Conservation (phyloP, 2,888 invertebrate genomes). For the Tanypteryx hageni region DNA sequence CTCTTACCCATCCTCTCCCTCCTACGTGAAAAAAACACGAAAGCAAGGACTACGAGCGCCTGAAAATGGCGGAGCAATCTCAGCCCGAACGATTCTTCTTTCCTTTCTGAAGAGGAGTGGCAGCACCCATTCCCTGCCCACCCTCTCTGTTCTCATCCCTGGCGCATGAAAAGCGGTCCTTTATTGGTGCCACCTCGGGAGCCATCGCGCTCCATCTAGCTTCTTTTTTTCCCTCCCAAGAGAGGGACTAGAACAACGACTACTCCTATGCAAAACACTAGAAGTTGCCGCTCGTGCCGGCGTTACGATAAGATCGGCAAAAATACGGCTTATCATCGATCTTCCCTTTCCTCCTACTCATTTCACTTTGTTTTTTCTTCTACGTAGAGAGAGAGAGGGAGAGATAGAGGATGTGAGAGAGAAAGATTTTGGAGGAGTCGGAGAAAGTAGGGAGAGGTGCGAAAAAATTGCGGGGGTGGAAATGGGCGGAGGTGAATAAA, state of each 20-base stretch:
- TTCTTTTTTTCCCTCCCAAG: not conserved
- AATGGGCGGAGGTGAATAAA: not conserved
- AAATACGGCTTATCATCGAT: constrained; percentile 32
- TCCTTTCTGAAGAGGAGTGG: not conserved
- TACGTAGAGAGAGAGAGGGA: constrained; percentile 17
- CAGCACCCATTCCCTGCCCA: not conserved
- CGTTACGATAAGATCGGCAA: not conserved
- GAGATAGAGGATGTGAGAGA: not conserved
- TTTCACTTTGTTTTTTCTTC: not conserved
- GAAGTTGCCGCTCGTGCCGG: not conserved
- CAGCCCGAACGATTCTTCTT: not conserved
- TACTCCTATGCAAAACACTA: constrained; percentile 16
- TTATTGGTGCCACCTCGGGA: not conserved
- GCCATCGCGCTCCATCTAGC: too few relatives aligned
- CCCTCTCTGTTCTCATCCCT: not conserved
- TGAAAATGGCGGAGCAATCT: constrained; percentile 23
- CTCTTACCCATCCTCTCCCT: not conserved
- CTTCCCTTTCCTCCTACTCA: constrained; percentile 11
- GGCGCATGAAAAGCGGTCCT: constrained; percentile 3
- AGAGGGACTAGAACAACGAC: not conserved
- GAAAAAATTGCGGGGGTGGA: not conserved
- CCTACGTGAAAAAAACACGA: not conserved
- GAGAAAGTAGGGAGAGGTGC: not conserved
- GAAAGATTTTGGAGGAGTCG: not conserved
- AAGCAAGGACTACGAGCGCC: not conserved